These are phyloP conservation scores for Caenorhabditis tropicalis DNA, from an alignment of 1,140 invertebrate species.

Conservation along the genomic window DNA sequence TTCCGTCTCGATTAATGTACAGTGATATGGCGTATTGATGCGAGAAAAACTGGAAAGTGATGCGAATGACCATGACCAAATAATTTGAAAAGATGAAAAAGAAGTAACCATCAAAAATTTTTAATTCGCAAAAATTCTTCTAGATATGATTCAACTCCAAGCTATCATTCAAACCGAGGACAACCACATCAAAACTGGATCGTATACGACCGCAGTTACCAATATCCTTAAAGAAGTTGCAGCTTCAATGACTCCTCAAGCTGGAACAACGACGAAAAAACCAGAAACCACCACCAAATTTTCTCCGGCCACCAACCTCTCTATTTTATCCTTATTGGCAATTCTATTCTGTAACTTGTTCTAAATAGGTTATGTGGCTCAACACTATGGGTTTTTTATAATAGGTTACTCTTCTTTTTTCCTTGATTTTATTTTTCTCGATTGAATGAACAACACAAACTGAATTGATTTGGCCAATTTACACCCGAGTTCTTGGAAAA, in stretches of 20 bases:
- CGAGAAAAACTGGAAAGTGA: neutral
- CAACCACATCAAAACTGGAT: neutral
- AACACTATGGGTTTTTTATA: no score
- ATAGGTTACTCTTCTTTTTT: neutral
- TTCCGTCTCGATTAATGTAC: neutral
- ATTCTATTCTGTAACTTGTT: neutral
- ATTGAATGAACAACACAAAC: slow-evolving; percentile 15
- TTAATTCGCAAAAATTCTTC: neutral
- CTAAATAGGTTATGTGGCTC: no score
- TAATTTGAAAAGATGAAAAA: neutral
- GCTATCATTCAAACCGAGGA: slow-evolving; percentile 4
- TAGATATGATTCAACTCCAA: slow-evolving; percentile 16
- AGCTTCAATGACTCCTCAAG: slow-evolving; percentile 13
- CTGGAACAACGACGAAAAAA: neutral
- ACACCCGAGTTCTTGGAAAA: slow-evolving; percentile 37
- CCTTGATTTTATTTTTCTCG: neutral
- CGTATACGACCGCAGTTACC: neutral
- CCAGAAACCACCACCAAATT: neutral
- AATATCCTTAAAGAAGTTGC: slow-evolving; percentile 7
- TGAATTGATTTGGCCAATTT: slow-evolving; percentile 29
- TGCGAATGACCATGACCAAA: neutral
- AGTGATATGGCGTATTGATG: neutral
- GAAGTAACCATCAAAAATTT: neutral
- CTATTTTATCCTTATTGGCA: neutral
- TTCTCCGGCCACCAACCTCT: neutral